Evolutionary conservation across 2,888 invertebrate species (phyloP).

Genomic region (Linnaemya vulpina): DNA sequence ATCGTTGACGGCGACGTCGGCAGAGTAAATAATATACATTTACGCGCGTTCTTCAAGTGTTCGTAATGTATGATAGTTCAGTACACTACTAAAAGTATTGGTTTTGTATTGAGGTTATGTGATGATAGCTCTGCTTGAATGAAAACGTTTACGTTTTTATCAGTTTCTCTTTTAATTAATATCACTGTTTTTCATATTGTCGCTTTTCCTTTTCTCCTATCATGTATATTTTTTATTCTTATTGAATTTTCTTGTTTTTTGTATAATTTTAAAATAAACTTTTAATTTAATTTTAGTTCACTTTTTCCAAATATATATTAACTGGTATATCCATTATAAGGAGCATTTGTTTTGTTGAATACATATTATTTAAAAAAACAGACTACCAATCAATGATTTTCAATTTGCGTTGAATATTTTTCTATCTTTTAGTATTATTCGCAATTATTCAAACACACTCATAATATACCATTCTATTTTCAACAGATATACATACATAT

Average conservation of each 20-base stretch:
- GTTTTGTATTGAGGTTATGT: conserved; percentile 67
- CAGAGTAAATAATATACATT: conserved; percentile 51
- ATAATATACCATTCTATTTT: conserved; percentile 48
- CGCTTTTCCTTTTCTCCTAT: conserved; percentile 73
- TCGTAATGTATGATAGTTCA: conserved; percentile 27
- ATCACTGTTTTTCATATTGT: conserved; percentile 67
- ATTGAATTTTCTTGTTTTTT: conserved; percentile 70
- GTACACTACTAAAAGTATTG: conserved; percentile 15
- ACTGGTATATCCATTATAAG: conserved; percentile 11
- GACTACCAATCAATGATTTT: conserved; percentile 58
- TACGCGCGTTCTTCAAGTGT: conserved; percentile 63
- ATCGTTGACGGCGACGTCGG: conserved; percentile 28
- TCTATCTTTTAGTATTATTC: conserved; percentile 25
- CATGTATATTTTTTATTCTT: conserved; percentile 61
- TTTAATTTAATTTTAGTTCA: conserved; percentile 39
- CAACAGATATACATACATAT: conserved; percentile 39
- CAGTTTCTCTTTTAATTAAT: conserved; percentile 44
- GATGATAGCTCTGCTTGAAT: conserved; percentile 57
- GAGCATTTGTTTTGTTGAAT: conserved; percentile 50
- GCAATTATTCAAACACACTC: conserved; percentile 55
- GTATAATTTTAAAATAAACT: conserved; percentile 57
- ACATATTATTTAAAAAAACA: conserved; percentile 51
- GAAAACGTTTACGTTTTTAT: conserved; percentile 56
- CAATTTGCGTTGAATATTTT: conserved; percentile 51
- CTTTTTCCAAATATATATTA: background rate